Evolutionary conservation across 2,888 invertebrate genomes (phyloP), one percentile per base, ranked within the genome.

Genomic region (Meiosimyza platycephala): DNA sequence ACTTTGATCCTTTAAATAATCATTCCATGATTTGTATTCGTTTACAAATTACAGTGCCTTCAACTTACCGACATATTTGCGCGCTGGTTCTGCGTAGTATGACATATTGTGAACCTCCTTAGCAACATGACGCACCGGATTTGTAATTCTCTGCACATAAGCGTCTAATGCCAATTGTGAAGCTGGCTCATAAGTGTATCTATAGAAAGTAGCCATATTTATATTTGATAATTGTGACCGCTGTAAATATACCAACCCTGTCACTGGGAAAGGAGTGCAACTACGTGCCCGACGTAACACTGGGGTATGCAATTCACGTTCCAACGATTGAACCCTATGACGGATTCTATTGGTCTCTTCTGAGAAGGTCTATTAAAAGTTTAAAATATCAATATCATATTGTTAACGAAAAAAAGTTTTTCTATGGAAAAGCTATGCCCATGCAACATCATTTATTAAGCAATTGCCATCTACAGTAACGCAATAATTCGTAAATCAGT

Each of bases 311-410:
- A 95, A 90, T 79, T 93, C 91, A 80, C 91, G 91, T 79, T 95
- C 89, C 71, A 95, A 89, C 72, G 93, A 90, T 80, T 92, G 91
- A 64, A 94, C 92, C 82, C 93, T 92, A 68, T 94, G 92, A 79
- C 95, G 92, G 85, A 95, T 95, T 81, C 92, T 91, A 83, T 92
- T 92, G 78, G 93, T 92, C 88, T 95, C 95, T 86, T 94, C 94
- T 86, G 94, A 93, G 88, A 95, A 95, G 80, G 90, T 90, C 95
- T 95, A 90, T 11, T 28, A 52, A 60, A 67, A 47, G 3, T 12
- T 84, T 82, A 69, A 68, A 55, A 60, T 33, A n/a, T 13, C 6
- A 7, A 13, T 51, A 12, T 63, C 5, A 7, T 28, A 28, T 15
- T 28, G 28, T 6, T 13, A 66, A 51, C 16, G 9, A 40, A 9